Base-by-base conservation (phyloP, 2,888 invertebrate species). In the Pammene aurita region DNA sequence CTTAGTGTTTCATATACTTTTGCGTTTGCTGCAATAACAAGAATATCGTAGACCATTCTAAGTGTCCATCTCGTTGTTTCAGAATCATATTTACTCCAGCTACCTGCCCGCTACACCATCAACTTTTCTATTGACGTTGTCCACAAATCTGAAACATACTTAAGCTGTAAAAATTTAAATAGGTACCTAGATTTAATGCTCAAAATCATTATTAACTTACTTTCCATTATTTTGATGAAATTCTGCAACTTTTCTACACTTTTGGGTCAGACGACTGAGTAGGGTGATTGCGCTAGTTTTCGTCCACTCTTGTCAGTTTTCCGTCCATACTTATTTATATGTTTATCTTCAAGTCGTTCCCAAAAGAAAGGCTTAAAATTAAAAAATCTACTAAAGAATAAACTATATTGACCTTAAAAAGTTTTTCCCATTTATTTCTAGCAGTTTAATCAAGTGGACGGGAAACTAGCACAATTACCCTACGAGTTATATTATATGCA, bases 1-100 rank as follows among this genome's bases (percentile, higher is more conserved):
- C 85, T 90, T 10, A 89, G 71, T 1, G 87, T 77, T 77, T 92
- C 92, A 16, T 91, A 70, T 50, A 91, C 73, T 76, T 84, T 88
- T 52, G 76, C 72, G 1, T 81, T 80, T 0, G 78, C 72, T n/a
- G 76, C 77, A 70, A 92, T 80, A 18, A 90, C 34, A 18, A 92
- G 72, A 75, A 90, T 86, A 69, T 91, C 89, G 66, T 80, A 84
- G 66, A 82, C 72, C 14, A 90, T 56, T 66, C 80, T 80, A 67
- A 92, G 73, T 54, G 73, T 64, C 4, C 79, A 55, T 41, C 80
- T 78, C 0, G 66, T 55, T 26, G 70, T 42, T 46, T 77, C 83
- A 0, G 71, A 60, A 54, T 82, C 81, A 66, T 83, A 83, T 77
- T 82, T 86, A 6, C 73, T 72, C 91, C 91, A 90, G 48, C 67